phyloP scores from a whole-genome alignment of 37 sponge, comb jelly and placozoan genomes.

The Spongilla lacustris region DNA sequence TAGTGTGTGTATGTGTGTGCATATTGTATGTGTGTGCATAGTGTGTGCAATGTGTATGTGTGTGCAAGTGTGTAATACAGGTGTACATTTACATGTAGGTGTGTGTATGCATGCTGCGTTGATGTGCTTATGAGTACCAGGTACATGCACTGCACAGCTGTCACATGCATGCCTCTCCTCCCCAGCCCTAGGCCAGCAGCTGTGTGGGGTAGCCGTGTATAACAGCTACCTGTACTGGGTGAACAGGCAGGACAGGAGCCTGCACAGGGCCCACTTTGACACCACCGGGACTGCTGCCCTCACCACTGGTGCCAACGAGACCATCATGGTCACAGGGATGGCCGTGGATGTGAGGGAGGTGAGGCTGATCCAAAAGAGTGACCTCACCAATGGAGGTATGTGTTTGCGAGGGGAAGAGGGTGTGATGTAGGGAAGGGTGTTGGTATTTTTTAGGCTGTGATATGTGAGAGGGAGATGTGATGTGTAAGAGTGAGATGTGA shows the following conservation, averaged over 20 bases:
- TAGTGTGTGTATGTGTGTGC: too few species aligned
- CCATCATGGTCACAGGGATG: background rate
- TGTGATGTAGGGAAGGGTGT: background rate
- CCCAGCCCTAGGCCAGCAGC: background rate
- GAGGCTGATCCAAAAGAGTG: background rate
- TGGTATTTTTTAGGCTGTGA: background rate
- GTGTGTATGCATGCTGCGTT: background rate
- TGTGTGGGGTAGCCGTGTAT: background rate
- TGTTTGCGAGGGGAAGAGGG: background rate
- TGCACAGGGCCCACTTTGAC: conserved; percentile 4
- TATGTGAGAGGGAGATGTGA: background rate
- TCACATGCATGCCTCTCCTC: background rate
- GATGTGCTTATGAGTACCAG: background rate
- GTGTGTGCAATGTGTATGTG: too few species aligned
- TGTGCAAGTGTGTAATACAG: too few species aligned
- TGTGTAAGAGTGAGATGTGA: too few species aligned
- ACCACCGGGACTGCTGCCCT: background rate
- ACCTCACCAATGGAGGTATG: conserved; percentile 5
- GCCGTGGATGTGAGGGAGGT: background rate
- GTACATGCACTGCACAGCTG: too few species aligned
- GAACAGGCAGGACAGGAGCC: background rate
- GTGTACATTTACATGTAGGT: too few species aligned
- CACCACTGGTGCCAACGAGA: background rate
- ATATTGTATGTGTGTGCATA: too few species aligned
- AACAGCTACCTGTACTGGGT: background rate